Conservation (phyloP, 2,797 vertebrate genomes). For the Salmo trutta region DNA sequence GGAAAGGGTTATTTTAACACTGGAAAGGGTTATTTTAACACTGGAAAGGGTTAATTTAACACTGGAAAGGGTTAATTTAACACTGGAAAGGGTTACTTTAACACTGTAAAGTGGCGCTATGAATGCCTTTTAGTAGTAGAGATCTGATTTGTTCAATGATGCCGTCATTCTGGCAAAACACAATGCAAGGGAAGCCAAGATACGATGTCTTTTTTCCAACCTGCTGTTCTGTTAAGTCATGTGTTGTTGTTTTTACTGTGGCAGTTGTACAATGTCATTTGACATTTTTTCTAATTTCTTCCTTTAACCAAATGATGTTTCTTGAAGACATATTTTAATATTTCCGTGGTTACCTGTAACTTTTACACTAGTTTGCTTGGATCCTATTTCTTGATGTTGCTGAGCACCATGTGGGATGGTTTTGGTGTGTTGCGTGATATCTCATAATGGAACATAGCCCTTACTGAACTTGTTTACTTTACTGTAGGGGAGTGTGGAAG, state of each 20-base stretch:
- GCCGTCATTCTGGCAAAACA: not conserved
- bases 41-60: too few relatives aligned
- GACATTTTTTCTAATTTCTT: not conserved
- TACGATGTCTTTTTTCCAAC: not conserved
- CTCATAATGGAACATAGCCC: not conserved
- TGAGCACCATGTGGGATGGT: not conserved
- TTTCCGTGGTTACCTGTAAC: not conserved
- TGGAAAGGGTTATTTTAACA: too few relatives aligned
- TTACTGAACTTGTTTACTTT: slow-evolving; percentile 1
- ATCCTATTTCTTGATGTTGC: not conserved
- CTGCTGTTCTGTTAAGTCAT: not conserved
- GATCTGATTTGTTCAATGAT: not conserved
- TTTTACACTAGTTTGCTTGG: not conserved
- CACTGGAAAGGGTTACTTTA: too few relatives aligned
- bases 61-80: too few relatives aligned
- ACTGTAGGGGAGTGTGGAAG: not conserved
- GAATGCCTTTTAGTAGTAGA: not conserved
- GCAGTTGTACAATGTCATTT: slow-evolving; percentile 4
- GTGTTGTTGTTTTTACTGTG: not conserved
- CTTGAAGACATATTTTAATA: not conserved
- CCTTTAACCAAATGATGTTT: not conserved
- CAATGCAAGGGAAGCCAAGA: not conserved
- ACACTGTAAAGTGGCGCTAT: too few relatives aligned
- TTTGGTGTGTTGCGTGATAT: not conserved
- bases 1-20: too few relatives aligned